Conservation (phyloP, 2,888 invertebrate genomes). For the Corbicula japonica region DNA sequence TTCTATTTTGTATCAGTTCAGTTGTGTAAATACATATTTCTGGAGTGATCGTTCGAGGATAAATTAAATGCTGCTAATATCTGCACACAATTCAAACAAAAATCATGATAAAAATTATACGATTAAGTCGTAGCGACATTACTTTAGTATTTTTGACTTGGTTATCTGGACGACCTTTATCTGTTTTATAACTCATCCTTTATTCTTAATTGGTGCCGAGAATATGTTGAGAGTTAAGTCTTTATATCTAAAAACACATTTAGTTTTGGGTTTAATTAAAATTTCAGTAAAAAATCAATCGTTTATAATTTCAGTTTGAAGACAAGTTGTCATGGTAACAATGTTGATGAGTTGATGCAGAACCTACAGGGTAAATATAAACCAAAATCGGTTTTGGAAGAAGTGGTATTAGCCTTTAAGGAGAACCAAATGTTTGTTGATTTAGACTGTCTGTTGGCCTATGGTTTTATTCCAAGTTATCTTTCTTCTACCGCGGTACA, state of each 20-base stretch:
- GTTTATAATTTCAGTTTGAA: slow-evolving; percentile 6
- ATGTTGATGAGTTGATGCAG: slow-evolving; percentile 15
- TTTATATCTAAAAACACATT: too few species aligned
- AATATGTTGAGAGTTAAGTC: too few species aligned
- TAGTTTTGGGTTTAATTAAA: too few species aligned
- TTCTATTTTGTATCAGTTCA: not conserved
- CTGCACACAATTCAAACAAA: too few species aligned
- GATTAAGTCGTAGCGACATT: too few species aligned
- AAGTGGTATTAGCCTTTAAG: slow-evolving; percentile 5
- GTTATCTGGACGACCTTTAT: too few species aligned
- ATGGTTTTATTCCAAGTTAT: slow-evolving; percentile 6
- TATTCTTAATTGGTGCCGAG: too few species aligned
- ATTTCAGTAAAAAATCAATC: too few species aligned
- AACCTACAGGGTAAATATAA: slow-evolving; percentile 5
- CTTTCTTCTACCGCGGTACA: not conserved
- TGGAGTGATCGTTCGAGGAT: not conserved
- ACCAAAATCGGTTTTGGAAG: slow-evolving; percentile 16
- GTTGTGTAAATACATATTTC: not conserved
- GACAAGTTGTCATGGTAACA: not conserved
- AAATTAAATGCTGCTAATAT: too few species aligned
- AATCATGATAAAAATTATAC: too few species aligned
- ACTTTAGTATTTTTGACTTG: too few species aligned
- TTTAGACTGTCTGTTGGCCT: not conserved
- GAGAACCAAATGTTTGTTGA: slow-evolving; percentile 8
- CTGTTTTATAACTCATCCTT: too few species aligned